These are phyloP conservation scores for Drosophila robusta DNA, from an alignment of 2,888 invertebrate genomes.

Conservation along the genomic window DNA sequence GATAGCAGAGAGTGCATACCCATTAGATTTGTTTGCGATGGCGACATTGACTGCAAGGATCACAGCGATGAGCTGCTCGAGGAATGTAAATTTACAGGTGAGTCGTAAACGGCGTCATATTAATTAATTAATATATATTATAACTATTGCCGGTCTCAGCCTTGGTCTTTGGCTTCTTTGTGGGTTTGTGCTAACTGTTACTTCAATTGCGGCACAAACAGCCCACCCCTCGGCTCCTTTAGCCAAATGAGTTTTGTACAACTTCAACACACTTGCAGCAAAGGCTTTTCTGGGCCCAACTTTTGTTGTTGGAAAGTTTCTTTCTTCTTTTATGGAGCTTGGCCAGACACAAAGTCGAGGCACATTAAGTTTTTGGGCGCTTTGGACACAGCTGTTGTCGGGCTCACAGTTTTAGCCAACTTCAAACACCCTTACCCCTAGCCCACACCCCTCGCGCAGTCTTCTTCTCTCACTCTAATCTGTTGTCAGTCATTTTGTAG, in stretches of 20 bases:
- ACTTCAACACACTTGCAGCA: constrained; percentile 4
- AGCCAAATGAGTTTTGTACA: constrained; percentile 39
- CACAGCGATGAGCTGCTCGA: constrained; percentile 91
- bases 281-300: constrained; percentile 6
- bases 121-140: too few species aligned
- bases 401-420: not conserved
- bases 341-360: constrained; percentile 54
- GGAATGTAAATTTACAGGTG: constrained; percentile 89
- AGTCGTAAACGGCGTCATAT: constrained; percentile 34
- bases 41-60: constrained; percentile 92
- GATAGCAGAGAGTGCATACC: constrained; percentile 91
- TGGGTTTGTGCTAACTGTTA: too few species aligned
- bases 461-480: constrained; percentile 58
- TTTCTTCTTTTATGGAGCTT: constrained; percentile 26
- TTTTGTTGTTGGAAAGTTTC: constrained; percentile 20
- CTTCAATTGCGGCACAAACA: not conserved
- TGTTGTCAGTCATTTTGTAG: constrained; percentile 80
- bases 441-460: too few species aligned
- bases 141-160: not conserved
- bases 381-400: constrained; percentile 37
- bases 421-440: not conserved
- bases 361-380: constrained; percentile 17
- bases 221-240: constrained; percentile 11
- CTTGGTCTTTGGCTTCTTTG: too few species aligned
- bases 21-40: constrained; percentile 91